Conservation (phyloP, 2,888 invertebrate genomes). For the Smittia sp. region DNA sequence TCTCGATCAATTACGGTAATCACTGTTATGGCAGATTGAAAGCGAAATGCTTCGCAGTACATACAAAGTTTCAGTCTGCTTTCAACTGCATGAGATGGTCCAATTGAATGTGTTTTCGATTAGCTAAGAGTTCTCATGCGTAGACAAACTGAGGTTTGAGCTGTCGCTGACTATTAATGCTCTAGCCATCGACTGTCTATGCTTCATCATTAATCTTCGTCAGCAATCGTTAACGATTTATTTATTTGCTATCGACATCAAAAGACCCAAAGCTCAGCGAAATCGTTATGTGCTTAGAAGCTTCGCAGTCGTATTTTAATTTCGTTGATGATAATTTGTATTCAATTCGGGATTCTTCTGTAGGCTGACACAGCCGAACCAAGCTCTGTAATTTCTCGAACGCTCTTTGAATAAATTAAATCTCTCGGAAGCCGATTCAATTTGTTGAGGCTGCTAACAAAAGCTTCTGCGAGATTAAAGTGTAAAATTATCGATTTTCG, state of each 20-base stretch:
- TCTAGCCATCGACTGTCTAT: background rate
- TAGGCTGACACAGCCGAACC: background rate
- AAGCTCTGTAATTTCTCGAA: background rate
- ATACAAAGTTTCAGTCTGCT: background rate
- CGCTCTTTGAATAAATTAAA: background rate
- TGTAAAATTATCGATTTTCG: background rate
- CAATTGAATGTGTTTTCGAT: background rate
- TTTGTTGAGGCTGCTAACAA: background rate
- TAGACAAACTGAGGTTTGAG: background rate
- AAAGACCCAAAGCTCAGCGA: background rate
- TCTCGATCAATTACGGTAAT: conserved; percentile 3
- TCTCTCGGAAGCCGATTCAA: background rate
- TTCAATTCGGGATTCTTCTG: background rate
- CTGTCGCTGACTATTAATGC: background rate
- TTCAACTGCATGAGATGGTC: background rate
- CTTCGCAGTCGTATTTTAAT: background rate
- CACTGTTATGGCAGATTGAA: background rate
- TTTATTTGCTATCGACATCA: conserved; percentile 2
- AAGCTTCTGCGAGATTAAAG: background rate
- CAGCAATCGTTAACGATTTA: background rate
- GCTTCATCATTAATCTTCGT: background rate
- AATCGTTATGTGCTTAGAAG: background rate
- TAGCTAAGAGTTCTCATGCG: background rate
- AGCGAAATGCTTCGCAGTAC: background rate
- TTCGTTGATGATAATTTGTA: conserved; percentile 7